Evolutionary conservation across 2,113 vertebrate genomes (phyloP).

Genomic region (Oryzias woworae): DNA sequence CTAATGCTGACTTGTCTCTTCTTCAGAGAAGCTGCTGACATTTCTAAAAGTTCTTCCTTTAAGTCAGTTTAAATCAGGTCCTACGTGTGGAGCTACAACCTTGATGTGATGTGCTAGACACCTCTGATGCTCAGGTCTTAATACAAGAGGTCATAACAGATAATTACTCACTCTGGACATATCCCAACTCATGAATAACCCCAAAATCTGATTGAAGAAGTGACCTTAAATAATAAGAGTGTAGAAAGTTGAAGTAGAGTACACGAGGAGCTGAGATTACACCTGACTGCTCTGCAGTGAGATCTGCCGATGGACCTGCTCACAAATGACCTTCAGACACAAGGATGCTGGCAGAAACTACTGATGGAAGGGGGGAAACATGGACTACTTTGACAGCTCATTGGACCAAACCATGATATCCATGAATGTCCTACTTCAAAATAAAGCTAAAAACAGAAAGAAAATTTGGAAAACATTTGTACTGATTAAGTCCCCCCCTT

Average conservation of each 20-base stretch:
- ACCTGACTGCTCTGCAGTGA: slow-evolving; percentile 31
- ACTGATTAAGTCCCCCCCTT: neutral
- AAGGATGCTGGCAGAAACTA: slow-evolving; percentile 34
- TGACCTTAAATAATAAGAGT: too few relatives aligned
- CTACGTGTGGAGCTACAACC: slow-evolving; percentile 33
- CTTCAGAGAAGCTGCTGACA: slow-evolving; percentile 2
- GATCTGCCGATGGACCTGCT: slow-evolving; percentile 57
- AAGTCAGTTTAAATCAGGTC: slow-evolving; percentile 6
- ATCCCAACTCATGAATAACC: neutral
- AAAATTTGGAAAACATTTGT: neutral
- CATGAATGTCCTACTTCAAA: neutral
- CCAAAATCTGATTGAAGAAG: too few relatives aligned
- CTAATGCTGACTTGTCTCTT: slow-evolving; percentile 32
- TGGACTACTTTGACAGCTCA: slow-evolving; percentile 4
- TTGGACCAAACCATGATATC: slow-evolving; percentile 7
- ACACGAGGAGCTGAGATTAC: slow-evolving; percentile 21
- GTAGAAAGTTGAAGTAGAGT: slow-evolving; percentile 9
- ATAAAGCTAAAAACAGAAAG: neutral
- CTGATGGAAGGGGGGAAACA: slow-evolving; percentile 29
- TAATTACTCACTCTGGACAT: slow-evolving; percentile 22
- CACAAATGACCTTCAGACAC: slow-evolving; percentile 69
- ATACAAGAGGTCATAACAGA: slow-evolving; percentile 38
- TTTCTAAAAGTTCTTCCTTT: slow-evolving; percentile 13
- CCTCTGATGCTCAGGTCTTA: slow-evolving; percentile 27
- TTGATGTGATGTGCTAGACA: slow-evolving; percentile 58